Evolutionary conservation across 2,113 vertebrate species (phyloP).

Genomic region (Acinonyx jubatus): DNA sequence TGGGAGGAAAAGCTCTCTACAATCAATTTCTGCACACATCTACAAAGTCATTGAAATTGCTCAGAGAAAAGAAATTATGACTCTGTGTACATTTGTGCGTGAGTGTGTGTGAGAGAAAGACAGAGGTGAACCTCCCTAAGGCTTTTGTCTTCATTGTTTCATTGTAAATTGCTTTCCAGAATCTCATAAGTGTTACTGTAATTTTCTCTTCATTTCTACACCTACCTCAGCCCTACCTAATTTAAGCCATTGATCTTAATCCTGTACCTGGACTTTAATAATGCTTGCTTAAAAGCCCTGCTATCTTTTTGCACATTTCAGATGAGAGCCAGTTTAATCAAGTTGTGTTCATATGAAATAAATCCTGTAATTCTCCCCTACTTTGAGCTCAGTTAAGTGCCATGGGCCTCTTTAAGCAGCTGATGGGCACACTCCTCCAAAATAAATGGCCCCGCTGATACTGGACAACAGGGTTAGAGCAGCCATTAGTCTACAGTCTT

Average conservation of each 20-base stretch:
- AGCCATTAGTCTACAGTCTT: neutral
- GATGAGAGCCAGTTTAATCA: constrained; percentile 48
- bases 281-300: neutral
- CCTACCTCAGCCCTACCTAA: neutral
- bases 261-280: neutral
- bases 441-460: constrained; percentile 52
- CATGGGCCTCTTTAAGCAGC: neutral
- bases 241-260: neutral
- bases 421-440: neutral
- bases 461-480: constrained; percentile 7
- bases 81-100: neutral
- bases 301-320: constrained; percentile 32
- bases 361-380: constrained; percentile 16
- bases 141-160: neutral
- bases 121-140: neutral
- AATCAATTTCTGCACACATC: neutral
- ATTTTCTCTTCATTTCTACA: neutral
- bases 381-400: neutral
- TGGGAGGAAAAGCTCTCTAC: neutral
- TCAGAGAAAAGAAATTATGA: neutral
- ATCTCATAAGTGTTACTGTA: neutral
- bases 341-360: constrained; percentile 54
- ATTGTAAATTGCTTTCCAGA: neutral
- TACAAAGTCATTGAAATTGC: neutral
- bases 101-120: neutral